Base-by-base conservation (phyloP, 2,888 invertebrate species). In the Agrotis clavis region DNA sequence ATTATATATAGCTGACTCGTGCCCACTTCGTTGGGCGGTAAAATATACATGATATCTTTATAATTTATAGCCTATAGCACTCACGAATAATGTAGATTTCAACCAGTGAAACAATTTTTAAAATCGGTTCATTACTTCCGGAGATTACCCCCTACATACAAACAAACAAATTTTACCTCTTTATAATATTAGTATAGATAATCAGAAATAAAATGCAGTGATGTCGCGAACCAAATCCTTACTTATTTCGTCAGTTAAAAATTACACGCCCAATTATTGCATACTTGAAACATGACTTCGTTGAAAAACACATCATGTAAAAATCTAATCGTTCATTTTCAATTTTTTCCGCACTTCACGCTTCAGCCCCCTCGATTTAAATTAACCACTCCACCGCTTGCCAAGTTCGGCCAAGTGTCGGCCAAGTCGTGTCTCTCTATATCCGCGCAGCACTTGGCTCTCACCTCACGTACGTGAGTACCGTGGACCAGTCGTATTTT, bases 381-480 rank as follows among this genome's bases (percentile, higher is more conserved):
- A 80, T 80, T 67, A 77, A 61, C 73, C 68, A 62, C 65, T 79
- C 65, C 47, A 21, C 35, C 18, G 56, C 11, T 51, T 69, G 53
- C 70, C 69, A 73, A 77, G 69, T 68, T 67, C 19, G 14, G 30
- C 60, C 64, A 56, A 67, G 73, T 63, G 69, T 73, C 79, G 67
- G 71, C 74, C 69, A 63, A 73, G 67, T 72, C 73, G 54, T 59
- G 66, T 74, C 74, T 59, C 67, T 73, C 56, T 81, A 72, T 69
- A 71, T 69, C 74, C 77, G 67, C 74, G 82, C 54, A 41, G 67
- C 65, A 65, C 75, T 90, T 83, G 67, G 82, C 77, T 84, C 72
- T 47, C 92, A 45, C 59, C 74, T 84, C 92, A 92, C 93, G 92
- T 92, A n/a, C n/a, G n/a, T n/a, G n/a, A n/a, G n/a, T n/a, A 79